phyloP scores from a whole-genome alignment of 2,888 invertebrate species.

The Aphodius granarius region DNA sequence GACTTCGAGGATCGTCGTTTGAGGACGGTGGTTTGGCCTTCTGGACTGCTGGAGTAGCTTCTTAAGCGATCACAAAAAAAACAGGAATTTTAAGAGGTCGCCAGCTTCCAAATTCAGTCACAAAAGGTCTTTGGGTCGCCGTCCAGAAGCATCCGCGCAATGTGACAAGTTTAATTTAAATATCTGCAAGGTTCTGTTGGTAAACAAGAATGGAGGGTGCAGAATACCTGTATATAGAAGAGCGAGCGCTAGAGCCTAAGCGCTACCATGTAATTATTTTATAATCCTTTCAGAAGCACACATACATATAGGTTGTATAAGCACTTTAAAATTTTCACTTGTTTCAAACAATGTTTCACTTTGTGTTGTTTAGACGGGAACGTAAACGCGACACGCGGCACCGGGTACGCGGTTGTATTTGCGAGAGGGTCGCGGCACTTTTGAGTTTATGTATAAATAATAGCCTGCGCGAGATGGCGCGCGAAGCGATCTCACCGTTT shows the following conservation, averaged over 20 bases:
- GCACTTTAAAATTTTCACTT: slow-evolving; percentile 8
- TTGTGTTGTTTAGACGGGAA: background rate
- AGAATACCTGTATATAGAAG: background rate
- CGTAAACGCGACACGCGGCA: slow-evolving; percentile 17
- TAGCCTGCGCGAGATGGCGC: slow-evolving; percentile 14
- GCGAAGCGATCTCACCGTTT: slow-evolving; percentile 38
- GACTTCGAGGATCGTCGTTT: too few species aligned
- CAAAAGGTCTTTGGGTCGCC: slow-evolving; percentile 35
- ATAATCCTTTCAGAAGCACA: slow-evolving; percentile 30
- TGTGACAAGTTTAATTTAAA: slow-evolving; percentile 46
- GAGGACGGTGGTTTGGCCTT: background rate
- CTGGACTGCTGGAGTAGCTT: background rate
- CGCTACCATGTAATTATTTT: slow-evolving; percentile 39
- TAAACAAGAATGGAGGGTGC: slow-evolving; percentile 4
- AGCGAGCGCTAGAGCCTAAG: slow-evolving; percentile 25
- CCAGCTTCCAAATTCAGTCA: slow-evolving; percentile 39
- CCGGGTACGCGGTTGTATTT: slow-evolving; percentile 19
- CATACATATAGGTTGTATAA: background rate
- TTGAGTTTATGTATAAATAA: slow-evolving; percentile 1
- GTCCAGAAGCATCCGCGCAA: slow-evolving; percentile 41
- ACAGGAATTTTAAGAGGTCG: slow-evolving; percentile 39
- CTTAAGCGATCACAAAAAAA: slow-evolving; percentile 34
- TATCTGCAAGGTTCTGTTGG: slow-evolving; percentile 35
- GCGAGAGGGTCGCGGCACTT: slow-evolving; percentile 19
- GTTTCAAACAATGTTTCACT: background rate